A percentile compares a stretch with the other conserved stretches of the same genome.
phyloP scores from a whole-genome alignment of 2,113 vertebrate species.

The Chinchilla lanigera region DNA sequence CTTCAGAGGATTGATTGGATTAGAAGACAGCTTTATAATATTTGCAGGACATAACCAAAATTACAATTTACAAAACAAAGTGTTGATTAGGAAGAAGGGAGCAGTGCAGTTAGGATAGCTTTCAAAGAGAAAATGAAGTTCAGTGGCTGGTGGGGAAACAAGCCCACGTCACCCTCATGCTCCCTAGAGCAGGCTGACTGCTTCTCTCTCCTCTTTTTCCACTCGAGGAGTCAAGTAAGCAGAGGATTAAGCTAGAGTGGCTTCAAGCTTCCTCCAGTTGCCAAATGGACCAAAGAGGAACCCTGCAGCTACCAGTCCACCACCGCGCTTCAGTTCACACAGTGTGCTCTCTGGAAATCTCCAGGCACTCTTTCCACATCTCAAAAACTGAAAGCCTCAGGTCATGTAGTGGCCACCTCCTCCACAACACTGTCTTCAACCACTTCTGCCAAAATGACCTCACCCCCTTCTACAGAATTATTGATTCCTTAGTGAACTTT shows the following conservation, averaged over 20 bases:
- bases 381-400: background rate
- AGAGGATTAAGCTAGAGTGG: fast-evolving
- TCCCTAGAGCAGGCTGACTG: background rate
- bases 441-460: background rate
- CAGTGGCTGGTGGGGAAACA: background rate
- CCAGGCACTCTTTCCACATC: fast-evolving
- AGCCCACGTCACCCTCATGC: background rate
- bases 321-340: background rate
- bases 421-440: background rate
- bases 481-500: background rate
- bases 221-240: background rate
- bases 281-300: background rate
- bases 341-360: background rate
- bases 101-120: background rate
- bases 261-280: background rate
- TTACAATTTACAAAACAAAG: background rate
- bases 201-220: background rate
- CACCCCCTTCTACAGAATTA: background rate
- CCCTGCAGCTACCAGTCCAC: fast-evolving
- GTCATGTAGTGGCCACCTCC: background rate
- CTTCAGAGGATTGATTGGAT: background rate
- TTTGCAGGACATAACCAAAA: background rate
- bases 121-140: slow-evolving; percentile 10
- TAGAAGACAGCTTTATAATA: background rate
- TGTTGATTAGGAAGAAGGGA: background rate